Evolutionary conservation across 1,140 invertebrate species (phyloP).

Genomic region (Sycophaga agraensis): DNA sequence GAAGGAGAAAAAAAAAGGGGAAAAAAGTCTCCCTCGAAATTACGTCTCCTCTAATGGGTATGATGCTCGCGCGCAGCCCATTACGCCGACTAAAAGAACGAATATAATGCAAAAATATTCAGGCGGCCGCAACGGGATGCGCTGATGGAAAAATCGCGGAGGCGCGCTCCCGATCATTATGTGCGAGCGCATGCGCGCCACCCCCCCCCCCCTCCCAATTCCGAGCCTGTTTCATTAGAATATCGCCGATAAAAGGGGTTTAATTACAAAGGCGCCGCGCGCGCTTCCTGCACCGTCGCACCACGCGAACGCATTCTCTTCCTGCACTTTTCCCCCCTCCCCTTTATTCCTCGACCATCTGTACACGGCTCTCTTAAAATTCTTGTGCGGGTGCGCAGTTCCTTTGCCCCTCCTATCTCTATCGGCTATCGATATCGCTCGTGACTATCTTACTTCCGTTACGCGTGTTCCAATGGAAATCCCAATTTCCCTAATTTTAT

Average conservation of each 20-base stretch:
- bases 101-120: slow-evolving; percentile 29
- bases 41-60: slow-evolving; percentile 8
- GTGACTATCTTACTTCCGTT: too few relatives aligned
- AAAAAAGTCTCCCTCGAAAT: not conserved
- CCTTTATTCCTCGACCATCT: too few relatives aligned
- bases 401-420: too few relatives aligned
- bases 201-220: too few relatives aligned
- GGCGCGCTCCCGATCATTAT: slow-evolving; percentile 43
- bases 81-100: not conserved
- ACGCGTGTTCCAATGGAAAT: too few relatives aligned
- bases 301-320: slow-evolving; percentile 8
- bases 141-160: slow-evolving; percentile 17
- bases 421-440: too few relatives aligned
- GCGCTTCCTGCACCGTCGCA: slow-evolving; percentile 32
- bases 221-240: slow-evolving; percentile 46
- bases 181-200: too few relatives aligned
- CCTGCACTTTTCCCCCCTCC: not conserved
- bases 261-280: slow-evolving; percentile 51
- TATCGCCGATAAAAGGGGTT: slow-evolving; percentile 51
- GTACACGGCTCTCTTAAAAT: too few relatives aligned
- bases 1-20: too few relatives aligned
- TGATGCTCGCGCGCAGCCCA: not conserved
- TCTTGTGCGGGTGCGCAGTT: too few relatives aligned
- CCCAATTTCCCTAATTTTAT: too few relatives aligned
- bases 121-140: not conserved